A percentile compares a stretch with the other conserved stretches of the same genome.
These are phyloP conservation scores for Bradypodion ventrale DNA, from an alignment of 2,797 vertebrate genomes.

Conservation along the genomic window DNA sequence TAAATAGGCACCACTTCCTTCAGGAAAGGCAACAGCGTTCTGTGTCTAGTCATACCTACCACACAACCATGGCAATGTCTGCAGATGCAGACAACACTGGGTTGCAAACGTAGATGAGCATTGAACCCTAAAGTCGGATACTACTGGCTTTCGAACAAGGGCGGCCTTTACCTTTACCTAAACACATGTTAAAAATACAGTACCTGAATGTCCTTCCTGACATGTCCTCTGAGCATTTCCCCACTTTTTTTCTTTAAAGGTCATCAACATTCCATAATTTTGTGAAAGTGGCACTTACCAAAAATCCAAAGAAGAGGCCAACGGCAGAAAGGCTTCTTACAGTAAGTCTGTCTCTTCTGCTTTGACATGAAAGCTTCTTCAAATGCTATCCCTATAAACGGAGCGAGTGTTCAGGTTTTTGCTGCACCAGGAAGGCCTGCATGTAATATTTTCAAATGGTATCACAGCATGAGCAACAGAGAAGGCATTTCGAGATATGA, in stretches of 20 bases:
- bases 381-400: background rate
- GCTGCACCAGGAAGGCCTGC: background rate
- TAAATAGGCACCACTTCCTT: too few species aligned
- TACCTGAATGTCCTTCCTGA: background rate
- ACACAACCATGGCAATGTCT: too few species aligned
- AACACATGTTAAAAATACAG: background rate
- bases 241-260: constrained; percentile 75
- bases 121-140: too few species aligned
- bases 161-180: background rate
- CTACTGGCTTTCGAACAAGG: too few species aligned
- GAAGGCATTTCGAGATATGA: constrained; percentile 3
- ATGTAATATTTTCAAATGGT: background rate
- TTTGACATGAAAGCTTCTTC: background rate
- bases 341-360: constrained; percentile 77
- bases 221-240: background rate
- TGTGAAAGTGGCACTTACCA: constrained; percentile 95
- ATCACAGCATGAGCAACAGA: background rate
- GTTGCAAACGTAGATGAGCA: too few species aligned
- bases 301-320: constrained; percentile 96
- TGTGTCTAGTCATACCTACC: too few species aligned
- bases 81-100: too few species aligned
- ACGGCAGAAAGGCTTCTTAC: constrained; percentile 92
- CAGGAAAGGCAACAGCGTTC: too few species aligned
- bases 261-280: constrained; percentile 93
- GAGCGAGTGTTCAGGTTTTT: background rate